Percentiles rank a stretch among this genome's conserved stretches.
Conservation (phyloP, 1,140 invertebrate genomes). For the Drosophila kohkoa region DNA sequence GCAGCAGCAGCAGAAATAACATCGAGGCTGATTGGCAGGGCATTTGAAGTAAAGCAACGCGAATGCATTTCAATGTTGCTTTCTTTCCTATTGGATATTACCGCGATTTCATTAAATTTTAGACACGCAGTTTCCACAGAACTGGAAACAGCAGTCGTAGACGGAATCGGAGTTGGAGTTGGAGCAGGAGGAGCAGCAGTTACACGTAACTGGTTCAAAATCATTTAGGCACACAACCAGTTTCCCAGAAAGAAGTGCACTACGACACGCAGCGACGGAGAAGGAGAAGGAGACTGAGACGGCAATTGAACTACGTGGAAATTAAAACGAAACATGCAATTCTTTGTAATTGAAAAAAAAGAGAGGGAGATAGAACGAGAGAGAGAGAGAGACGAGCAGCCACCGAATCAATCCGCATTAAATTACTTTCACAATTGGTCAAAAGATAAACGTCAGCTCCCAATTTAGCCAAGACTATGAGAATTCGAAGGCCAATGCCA, state of each 20-base stretch:
- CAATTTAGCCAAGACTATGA: constrained; percentile 43
- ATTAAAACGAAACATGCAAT: constrained; percentile 83
- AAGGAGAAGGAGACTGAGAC: constrained; percentile 69
- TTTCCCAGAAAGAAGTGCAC: constrained; percentile 1
- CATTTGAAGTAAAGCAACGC: constrained; percentile 31
- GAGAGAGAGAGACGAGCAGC: no score
- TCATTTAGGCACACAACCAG: constrained; percentile 51
- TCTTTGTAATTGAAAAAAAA: constrained; percentile 75
- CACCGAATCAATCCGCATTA: no score
- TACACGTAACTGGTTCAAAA: constrained; percentile 78
- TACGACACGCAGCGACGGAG: neutral
- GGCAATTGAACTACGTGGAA: constrained; percentile 60
- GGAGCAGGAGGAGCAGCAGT: constrained; percentile 11
- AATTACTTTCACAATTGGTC: constrained; percentile 83
- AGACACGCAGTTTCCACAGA: constrained; percentile 79
- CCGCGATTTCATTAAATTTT: constrained; percentile 80
- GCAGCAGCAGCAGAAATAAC: neutral
- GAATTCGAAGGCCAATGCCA: constrained; percentile 34
- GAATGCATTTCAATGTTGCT: constrained; percentile 62
- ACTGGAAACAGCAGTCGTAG: constrained; percentile 23
- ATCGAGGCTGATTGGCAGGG: constrained; percentile 29
- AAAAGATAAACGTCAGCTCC: constrained; percentile 66
- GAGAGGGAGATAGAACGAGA: neutral
- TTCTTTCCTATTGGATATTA: constrained; percentile 47
- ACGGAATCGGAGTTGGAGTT: neutral